These are phyloP conservation scores for Cataglyphis albicans DNA, from an alignment of 2,888 invertebrate genomes.

Conservation along the genomic window DNA sequence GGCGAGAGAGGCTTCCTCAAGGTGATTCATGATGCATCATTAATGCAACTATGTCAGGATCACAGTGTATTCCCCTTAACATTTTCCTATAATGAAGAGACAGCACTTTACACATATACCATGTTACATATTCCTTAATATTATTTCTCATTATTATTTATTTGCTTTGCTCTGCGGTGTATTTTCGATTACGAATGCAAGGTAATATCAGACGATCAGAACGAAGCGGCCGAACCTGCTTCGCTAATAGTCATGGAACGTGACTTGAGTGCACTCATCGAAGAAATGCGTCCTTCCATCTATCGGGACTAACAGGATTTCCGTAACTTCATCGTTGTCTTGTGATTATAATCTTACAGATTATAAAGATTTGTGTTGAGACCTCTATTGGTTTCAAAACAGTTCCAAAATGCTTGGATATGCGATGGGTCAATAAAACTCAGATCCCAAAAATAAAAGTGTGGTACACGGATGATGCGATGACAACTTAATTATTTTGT, in stretches of 20 bases:
- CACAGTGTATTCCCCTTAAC: background rate
- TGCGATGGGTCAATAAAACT: background rate
- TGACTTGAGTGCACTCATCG: slow-evolving; percentile 73
- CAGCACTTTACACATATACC: background rate
- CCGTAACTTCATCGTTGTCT: background rate
- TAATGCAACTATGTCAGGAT: background rate
- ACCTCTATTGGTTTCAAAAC: background rate
- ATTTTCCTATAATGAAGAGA: background rate
- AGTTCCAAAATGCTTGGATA: background rate
- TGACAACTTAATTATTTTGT: background rate
- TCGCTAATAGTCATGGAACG: slow-evolving; percentile 67
- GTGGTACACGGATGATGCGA: background rate
- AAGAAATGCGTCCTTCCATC: slow-evolving; percentile 60
- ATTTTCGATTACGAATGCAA: slow-evolving; percentile 46
- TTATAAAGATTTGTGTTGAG: background rate
- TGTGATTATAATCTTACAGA: background rate
- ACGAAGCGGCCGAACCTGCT: slow-evolving; percentile 65
- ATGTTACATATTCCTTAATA: background rate
- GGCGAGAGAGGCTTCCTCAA: slow-evolving; percentile 24
- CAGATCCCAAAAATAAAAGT: background rate
- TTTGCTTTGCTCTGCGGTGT: slow-evolving; percentile 10
- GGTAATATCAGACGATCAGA: slow-evolving; percentile 49
- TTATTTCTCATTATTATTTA: slow-evolving; percentile 30
- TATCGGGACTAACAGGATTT: slow-evolving; percentile 24
- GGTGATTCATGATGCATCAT: slow-evolving; percentile 29